Percentiles rank a stretch among this genome's conserved stretches.
phyloP scores from a whole-genome alignment of 1,140 invertebrate species.

The Spodoptera litura region DNA sequence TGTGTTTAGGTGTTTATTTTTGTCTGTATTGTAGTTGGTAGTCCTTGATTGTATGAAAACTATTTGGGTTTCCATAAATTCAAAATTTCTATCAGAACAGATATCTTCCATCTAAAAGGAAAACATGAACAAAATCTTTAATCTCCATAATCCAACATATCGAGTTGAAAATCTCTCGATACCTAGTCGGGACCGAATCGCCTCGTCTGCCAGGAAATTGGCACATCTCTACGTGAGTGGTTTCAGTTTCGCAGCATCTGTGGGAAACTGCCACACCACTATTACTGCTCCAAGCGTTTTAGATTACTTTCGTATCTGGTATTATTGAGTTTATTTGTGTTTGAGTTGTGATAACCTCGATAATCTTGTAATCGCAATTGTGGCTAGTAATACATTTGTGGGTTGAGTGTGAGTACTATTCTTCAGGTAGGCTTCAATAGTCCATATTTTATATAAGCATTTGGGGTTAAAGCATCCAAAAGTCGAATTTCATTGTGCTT shows the following conservation, averaged over 20 bases:
- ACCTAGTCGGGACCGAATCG: not conserved
- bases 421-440: too few relatives aligned
- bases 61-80: too few relatives aligned
- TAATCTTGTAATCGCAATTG: too few relatives aligned
- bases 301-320: not conserved
- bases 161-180: not conserved
- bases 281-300: not conserved
- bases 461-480: too few relatives aligned
- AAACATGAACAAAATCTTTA: not conserved
- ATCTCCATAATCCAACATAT: constrained; percentile 18
- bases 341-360: not conserved
- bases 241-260: constrained; percentile 1
- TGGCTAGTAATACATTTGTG: too few relatives aligned
- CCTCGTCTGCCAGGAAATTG: constrained; percentile 4
- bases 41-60: too few relatives aligned
- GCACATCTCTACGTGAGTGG: constrained; percentile 15
- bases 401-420: too few relatives aligned
- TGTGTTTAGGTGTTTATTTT: too few relatives aligned
- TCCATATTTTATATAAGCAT: too few relatives aligned
- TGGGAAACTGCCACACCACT: constrained; percentile 13
- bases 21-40: too few relatives aligned
- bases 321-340: constrained; percentile 1
- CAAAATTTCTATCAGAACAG: too few relatives aligned
- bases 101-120: not conserved
- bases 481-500: too few relatives aligned